phyloP scores from a whole-genome alignment of 2,113 vertebrate species.

The Arizona elegans region DNA sequence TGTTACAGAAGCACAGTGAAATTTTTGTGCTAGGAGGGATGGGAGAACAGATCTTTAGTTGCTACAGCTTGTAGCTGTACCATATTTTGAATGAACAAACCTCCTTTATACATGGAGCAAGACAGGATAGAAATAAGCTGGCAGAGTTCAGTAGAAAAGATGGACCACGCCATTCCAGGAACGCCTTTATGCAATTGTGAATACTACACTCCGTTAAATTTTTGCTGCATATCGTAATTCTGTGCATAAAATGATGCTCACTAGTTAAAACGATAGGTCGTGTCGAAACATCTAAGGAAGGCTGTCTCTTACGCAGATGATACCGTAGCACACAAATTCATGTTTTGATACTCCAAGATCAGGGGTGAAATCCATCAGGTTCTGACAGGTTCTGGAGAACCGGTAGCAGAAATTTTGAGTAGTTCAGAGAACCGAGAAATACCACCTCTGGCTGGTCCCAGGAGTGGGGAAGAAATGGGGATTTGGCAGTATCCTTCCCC shows the following conservation, averaged over 20 bases:
- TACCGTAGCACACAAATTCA: background rate
- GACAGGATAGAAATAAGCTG: background rate
- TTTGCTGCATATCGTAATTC: background rate
- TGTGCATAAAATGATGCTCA: background rate
- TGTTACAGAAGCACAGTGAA: background rate
- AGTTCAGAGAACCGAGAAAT: no score
- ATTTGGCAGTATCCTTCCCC: no score
- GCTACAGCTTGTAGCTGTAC: background rate
- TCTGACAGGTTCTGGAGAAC: no score
- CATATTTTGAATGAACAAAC: background rate
- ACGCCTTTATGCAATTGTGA: background rate
- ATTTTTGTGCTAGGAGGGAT: background rate
- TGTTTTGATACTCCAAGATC: background rate
- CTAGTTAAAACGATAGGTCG: background rate
- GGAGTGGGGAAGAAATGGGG: no score
- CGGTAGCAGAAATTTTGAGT: no score
- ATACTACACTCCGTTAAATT: background rate
- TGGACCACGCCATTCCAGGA: background rate
- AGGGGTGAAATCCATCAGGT: no score
- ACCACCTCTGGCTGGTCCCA: no score
- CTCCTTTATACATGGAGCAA: background rate
- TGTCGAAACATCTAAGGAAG: background rate
- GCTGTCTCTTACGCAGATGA: background rate
- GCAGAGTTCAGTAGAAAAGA: background rate
- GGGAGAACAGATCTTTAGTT: background rate